Evolutionary conservation across 1,140 invertebrate genomes (phyloP), one percentile per base, ranked within the genome.

Genomic region (Teleogryllus occipitalis): DNA sequence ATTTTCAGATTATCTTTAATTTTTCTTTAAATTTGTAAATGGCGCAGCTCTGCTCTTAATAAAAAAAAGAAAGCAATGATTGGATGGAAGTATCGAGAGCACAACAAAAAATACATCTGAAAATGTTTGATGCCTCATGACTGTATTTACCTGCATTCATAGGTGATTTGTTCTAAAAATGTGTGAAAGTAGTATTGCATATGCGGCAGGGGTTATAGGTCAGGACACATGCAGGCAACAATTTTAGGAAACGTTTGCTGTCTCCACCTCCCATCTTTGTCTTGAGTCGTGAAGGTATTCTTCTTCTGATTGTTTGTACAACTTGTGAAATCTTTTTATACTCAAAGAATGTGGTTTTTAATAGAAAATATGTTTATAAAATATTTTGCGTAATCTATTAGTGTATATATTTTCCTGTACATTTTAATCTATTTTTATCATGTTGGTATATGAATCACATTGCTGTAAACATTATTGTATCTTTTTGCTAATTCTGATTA

Each of bases 321-420:
- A 65, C 54, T 65, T 65, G 54, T 65, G 54, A 65, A 65, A 65
- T 65, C 54, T 65, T 65, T 65, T 65, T 65, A 65, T 65, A 65
- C 54, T 65, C 54, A 3, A 18, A 65, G 27, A 65, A 65, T 65
- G 54, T 65, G 54, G 54, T 65, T 65, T 65, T 65, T 65, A 65
- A 65, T 65, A 65, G 54, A 65, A 65, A 65, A 65, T 65, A 18
- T 65, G 54, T 65, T 65, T 65, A 65, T 65, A 65, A 65, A 65
- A 65, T 65, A 65, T 65, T 65, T 65, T 65, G 54, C 54, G 54
- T 65, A 65, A 65, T 65, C 54, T 65, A 65, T 65, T 65, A 2
- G 54, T 65, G 54, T 65, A 65, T 65, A 65, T 65, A 65, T 65
- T 65, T 65, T 65, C 54, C 18, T 65, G 54, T 65, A 65, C 54